Evolutionary conservation across 2,113 vertebrate genomes (phyloP).

Genomic region (Sinocyclocheilus anshuiensis): DNA sequence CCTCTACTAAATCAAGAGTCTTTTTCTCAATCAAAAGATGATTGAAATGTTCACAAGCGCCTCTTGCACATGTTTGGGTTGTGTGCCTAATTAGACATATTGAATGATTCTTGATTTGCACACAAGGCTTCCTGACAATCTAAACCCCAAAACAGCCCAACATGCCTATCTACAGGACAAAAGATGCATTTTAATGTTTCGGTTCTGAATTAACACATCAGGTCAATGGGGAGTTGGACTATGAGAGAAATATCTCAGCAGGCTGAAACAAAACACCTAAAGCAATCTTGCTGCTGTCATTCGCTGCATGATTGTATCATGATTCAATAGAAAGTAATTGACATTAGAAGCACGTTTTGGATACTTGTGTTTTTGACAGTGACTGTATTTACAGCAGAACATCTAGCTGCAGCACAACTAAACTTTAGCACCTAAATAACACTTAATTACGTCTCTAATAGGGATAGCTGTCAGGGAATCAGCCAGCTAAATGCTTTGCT

Average conservation of each 20-base stretch:
- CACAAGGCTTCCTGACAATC: conserved; percentile 7
- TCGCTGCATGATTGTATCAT: neutral
- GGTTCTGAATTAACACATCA: neutral
- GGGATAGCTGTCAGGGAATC: neutral
- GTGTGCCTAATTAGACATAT: conserved; percentile 13
- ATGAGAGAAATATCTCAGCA: conserved; percentile 3
- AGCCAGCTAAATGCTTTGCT: conserved; percentile 33
- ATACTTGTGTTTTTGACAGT: neutral
- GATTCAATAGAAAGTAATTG: neutral
- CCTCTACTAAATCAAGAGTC: too few relatives aligned
- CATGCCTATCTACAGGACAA: conserved; percentile 1
- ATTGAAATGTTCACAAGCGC: neutral
- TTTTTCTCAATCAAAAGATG: too few relatives aligned
- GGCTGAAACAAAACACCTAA: neutral
- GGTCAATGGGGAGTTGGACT: neutral
- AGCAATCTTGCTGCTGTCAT: neutral
- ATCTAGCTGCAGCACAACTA: neutral
- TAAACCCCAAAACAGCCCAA: neutral
- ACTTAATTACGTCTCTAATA: neutral
- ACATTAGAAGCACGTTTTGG: neutral
- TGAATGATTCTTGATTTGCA: conserved; percentile 35
- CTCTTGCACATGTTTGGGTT: neutral
- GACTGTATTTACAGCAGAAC: neutral
- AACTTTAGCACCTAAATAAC: neutral
- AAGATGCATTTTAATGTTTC: conserved; percentile 23